Conservation (phyloP, 1,140 invertebrate genomes). For the Polypedilum pembai region DNA sequence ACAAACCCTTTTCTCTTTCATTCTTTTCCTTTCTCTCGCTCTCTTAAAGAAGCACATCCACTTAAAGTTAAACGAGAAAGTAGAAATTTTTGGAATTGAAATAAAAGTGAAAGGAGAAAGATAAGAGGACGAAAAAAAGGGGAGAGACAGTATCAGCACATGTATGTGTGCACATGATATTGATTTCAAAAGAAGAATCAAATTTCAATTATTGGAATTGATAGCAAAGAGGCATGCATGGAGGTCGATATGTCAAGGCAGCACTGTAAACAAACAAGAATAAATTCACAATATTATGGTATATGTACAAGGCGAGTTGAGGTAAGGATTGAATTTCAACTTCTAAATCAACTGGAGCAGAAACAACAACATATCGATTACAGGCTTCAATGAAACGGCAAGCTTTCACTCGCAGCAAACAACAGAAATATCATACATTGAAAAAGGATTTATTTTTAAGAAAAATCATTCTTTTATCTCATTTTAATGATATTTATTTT, state of each 20-base stretch:
- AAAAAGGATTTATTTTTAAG: too few relatives aligned
- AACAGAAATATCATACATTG: too few relatives aligned
- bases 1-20: too few relatives aligned
- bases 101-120: too few relatives aligned
- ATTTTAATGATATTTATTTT: conserved; percentile 5
- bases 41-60: too few relatives aligned
- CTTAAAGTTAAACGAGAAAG: too few relatives aligned
- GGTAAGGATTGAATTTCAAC: conserved; percentile 5
- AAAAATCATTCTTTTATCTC: background rate
- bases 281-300: background rate
- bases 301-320: background rate
- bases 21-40: too few relatives aligned
- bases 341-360: background rate
- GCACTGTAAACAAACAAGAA: background rate
- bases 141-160: background rate
- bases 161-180: conserved; percentile 10
- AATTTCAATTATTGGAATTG: conserved; percentile 19
- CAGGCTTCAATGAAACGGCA: background rate
- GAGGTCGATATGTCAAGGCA: conserved; percentile 15
- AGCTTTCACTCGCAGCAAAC: too few relatives aligned
- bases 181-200: conserved; percentile 3
- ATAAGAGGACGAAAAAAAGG: background rate
- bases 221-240: conserved; percentile 7
- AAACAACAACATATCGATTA: conserved; percentile 7
- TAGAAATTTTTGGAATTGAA: too few relatives aligned